Evolutionary conservation across 2,797 vertebrate genomes (phyloP).

Genomic region (Alca torda): DNA sequence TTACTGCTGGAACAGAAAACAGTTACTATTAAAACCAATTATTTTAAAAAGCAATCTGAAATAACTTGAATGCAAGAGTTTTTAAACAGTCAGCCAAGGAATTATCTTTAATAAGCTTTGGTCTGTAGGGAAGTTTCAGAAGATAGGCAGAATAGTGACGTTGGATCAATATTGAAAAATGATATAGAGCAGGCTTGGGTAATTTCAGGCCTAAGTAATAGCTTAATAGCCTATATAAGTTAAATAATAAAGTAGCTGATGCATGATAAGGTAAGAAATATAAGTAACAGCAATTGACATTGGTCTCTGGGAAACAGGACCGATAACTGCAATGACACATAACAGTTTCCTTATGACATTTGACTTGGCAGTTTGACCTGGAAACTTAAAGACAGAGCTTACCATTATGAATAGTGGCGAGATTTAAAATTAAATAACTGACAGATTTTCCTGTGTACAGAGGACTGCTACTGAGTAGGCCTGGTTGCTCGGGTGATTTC

Average conservation of each 20-base stretch:
- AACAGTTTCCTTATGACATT: not conserved
- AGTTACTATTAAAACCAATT: not conserved
- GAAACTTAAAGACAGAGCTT: not conserved
- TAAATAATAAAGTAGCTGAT: not conserved
- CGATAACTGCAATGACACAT: not conserved
- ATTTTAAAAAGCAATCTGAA: not conserved
- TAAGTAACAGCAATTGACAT: not conserved
- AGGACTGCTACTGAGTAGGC: not conserved
- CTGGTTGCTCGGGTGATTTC: not conserved
- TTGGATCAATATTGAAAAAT: not conserved
- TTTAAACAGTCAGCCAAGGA: not conserved
- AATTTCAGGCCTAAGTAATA: not conserved
- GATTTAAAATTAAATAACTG: not conserved
- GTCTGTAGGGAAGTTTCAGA: not conserved
- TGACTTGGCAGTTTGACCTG: not conserved
- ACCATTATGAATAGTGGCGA: not conserved
- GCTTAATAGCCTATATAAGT: not conserved
- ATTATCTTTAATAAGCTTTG: not conserved
- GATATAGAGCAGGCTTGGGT: not conserved
- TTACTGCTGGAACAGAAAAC: not conserved
- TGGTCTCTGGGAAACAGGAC: not conserved
- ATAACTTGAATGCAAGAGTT: not conserved
- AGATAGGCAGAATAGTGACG: not conserved
- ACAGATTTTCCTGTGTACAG: not conserved
- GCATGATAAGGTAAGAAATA: not conserved